Percentiles rank a stretch among this genome's conserved stretches.
Evolutionary conservation across 2,113 vertebrate species (phyloP).

Genomic region (Excalfactoria chinensis): DNA sequence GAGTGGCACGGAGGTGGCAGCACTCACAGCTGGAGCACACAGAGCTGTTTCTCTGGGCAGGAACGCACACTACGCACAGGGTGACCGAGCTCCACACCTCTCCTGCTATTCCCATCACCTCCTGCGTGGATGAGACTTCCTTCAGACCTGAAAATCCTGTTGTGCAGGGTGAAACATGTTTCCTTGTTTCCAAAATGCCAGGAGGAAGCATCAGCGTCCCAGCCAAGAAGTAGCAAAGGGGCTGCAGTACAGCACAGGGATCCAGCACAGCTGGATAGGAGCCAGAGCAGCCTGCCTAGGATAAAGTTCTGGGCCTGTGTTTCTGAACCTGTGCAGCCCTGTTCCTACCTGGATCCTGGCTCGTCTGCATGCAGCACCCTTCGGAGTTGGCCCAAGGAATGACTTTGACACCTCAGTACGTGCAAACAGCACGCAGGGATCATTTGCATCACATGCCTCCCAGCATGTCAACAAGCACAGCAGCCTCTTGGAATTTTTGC

Average conservation of each 20-base stretch:
- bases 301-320: neutral
- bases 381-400: neutral
- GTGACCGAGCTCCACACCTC: neutral
- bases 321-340: neutral
- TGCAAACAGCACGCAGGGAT: neutral
- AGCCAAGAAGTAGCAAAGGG: neutral
- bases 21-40: neutral
- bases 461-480: conserved; percentile 2
- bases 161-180: neutral
- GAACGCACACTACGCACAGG: neutral
- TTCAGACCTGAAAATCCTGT: conserved; percentile 22
- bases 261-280: neutral
- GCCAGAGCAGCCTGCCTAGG: neutral
- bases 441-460: neutral
- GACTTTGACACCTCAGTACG: neutral
- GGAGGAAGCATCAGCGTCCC: rapidly evolving
- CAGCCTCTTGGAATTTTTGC: conserved; percentile 37
- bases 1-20: neutral
- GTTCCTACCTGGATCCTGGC: neutral
- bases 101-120: neutral
- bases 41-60: neutral
- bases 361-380: neutral
- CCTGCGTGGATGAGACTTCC: neutral
- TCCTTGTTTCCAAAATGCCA: neutral
- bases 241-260: neutral